Conservation (phyloP, 2,797 vertebrate species). For the Acipenser oxyrinchus region DNA sequence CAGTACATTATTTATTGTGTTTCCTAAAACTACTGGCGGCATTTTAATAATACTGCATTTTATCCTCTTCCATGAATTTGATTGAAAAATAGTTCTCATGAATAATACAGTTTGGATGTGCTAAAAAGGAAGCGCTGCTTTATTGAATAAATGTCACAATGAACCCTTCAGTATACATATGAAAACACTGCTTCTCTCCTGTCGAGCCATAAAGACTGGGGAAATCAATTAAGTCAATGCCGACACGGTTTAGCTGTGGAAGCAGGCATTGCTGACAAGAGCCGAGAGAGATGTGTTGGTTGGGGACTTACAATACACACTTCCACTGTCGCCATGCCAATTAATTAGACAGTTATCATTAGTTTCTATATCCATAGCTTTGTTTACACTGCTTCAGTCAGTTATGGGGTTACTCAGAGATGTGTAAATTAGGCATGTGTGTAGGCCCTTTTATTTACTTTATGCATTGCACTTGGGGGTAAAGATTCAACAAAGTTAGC, state of each 20-base stretch:
- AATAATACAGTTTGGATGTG: slow-evolving; percentile 53
- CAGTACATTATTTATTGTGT: slow-evolving; percentile 54
- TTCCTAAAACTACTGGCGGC: slow-evolving; percentile 39
- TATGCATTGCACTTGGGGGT: no score
- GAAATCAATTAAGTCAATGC: slow-evolving; percentile 32
- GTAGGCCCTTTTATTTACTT: no score
- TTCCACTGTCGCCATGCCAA: no score
- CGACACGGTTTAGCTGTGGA: slow-evolving; percentile 29
- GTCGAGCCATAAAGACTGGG: background rate
- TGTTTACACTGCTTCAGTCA: no score
- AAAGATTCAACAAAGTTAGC: no score
- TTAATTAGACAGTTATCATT: no score
- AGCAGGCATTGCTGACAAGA: slow-evolving; percentile 39
- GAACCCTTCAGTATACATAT: slow-evolving; percentile 47
- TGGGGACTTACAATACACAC: slow-evolving; percentile 17
- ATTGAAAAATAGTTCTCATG: slow-evolving; percentile 54
- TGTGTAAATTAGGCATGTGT: no score
- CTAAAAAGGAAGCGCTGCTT: slow-evolving; percentile 27
- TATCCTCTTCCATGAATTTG: slow-evolving; percentile 51
- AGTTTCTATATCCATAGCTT: no score
- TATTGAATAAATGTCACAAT: background rate
- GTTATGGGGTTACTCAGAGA: no score
- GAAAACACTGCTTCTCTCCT: slow-evolving; percentile 33
- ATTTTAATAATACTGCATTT: slow-evolving; percentile 53
- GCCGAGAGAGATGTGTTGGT: slow-evolving; percentile 32